Conservation (phyloP, 2,797 vertebrate species). For the Enteromius argenteus region DNA sequence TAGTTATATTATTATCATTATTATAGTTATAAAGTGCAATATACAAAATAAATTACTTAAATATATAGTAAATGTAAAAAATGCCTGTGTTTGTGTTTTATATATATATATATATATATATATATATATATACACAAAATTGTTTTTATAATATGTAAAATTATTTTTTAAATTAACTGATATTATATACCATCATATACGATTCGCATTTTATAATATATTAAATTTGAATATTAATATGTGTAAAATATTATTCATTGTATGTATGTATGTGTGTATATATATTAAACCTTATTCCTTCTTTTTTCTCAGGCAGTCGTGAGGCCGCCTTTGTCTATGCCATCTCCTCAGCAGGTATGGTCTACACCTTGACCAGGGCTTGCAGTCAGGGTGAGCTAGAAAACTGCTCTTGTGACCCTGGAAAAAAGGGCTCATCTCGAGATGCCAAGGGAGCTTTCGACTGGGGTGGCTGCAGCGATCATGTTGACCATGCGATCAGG, state of each 20-base stretch:
- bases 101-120: too few species aligned
- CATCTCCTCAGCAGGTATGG: slow-evolving; percentile 95
- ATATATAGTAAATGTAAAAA: not conserved
- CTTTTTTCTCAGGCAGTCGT: slow-evolving; percentile 83
- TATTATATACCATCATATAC: not conserved
- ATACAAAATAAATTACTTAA: not conserved
- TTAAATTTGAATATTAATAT: too few species aligned
- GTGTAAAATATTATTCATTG: too few species aligned
- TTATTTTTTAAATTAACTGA: not conserved
- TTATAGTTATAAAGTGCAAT: not conserved
- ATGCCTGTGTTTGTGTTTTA: too few species aligned
- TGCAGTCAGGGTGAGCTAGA: slow-evolving; percentile 95
- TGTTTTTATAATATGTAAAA: not conserved
- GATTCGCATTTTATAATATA: not conserved
- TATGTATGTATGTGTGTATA: not conserved
- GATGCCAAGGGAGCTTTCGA: slow-evolving; percentile 88
- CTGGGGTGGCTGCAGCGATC: slow-evolving; percentile 97
- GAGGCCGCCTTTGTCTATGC: slow-evolving; percentile 95
- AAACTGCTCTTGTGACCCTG: slow-evolving; percentile 92
- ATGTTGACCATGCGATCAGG: slow-evolving; percentile 90
- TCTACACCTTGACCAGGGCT: slow-evolving; percentile 91
- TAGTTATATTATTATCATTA: not conserved
- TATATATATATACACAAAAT: not conserved
- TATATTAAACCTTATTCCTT: not conserved
- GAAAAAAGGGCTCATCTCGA: slow-evolving; percentile 87